Conservation (phyloP, 2,797 vertebrate genomes). For the Malacoctenus gilli region DNA sequence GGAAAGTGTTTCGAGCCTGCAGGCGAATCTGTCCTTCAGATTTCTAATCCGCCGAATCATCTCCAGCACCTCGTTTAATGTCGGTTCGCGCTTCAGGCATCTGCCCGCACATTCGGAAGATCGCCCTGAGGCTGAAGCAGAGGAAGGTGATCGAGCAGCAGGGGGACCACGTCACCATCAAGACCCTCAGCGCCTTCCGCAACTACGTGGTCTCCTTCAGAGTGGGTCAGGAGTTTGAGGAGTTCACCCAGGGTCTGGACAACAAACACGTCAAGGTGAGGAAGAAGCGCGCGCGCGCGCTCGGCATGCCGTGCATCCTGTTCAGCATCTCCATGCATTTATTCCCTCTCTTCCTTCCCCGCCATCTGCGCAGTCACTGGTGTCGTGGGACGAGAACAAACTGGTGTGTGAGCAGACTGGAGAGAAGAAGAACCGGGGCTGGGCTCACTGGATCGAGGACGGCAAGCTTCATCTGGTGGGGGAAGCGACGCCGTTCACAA, state of each 20-base stretch:
- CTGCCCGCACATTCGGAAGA: constrained; percentile 79
- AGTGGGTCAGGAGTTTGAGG: constrained; percentile 85
- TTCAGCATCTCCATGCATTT: not conserved
- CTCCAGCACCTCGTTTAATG: too few species aligned
- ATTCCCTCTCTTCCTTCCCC: not conserved
- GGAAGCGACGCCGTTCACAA: too few species aligned
- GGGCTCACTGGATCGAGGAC: constrained; percentile 91
- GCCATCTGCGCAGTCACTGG: constrained; percentile 78
- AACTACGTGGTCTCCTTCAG: constrained; percentile 84
- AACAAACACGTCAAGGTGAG: constrained; percentile 86
- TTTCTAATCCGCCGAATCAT: too few species aligned
- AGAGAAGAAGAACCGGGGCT: constrained; percentile 90
- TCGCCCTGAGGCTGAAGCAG: constrained; percentile 83
- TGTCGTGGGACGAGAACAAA: constrained; percentile 86
- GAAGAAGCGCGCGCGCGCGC: not conserved
- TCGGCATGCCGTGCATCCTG: not conserved
- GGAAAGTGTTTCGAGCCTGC: constrained; percentile 1
- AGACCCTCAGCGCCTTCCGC: constrained; percentile 81
- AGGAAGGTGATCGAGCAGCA: constrained; percentile 87
- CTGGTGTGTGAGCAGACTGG: constrained; percentile 87
- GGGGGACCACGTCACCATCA: constrained; percentile 80
- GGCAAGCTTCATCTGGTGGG: constrained; percentile 89
- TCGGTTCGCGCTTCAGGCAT: too few species aligned
- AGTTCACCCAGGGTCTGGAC: constrained; percentile 88
- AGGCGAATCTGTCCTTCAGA: not conserved